phyloP scores from a whole-genome alignment of 1,140 invertebrate genomes.

The Aphelinus atriplicis region DNA sequence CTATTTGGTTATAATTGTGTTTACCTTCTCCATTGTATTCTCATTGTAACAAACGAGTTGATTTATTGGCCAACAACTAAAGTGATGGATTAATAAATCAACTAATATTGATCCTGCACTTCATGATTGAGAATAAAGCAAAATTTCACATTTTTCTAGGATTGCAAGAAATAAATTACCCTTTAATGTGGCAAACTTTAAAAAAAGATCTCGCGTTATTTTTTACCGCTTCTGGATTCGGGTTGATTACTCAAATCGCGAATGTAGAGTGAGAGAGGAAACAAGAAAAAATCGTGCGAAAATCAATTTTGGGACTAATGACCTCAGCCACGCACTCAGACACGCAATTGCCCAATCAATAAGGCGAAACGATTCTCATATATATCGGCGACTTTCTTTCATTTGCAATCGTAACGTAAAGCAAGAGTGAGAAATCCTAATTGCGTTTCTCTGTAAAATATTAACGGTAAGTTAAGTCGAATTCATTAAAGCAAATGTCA shows the following conservation, averaged over 20 bases:
- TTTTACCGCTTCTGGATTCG: neutral
- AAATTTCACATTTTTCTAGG: too few relatives aligned
- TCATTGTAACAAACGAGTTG: too few relatives aligned
- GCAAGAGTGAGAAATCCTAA: neutral
- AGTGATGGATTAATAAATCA: too few relatives aligned
- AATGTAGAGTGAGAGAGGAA: neutral
- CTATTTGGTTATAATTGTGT: too few relatives aligned
- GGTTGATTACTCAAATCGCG: conserved; percentile 1
- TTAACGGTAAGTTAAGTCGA: conserved; percentile 1
- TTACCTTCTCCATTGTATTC: too few relatives aligned
- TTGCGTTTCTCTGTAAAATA: conserved; percentile 5
- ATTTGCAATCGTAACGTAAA: neutral
- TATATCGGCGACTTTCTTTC: neutral
- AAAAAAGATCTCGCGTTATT: neutral
- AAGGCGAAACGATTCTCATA: neutral
- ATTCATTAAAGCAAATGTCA: neutral
- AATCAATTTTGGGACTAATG: conserved; percentile 17
- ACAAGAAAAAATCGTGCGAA: neutral
- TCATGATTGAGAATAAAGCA: too few relatives aligned
- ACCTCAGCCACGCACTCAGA: conserved; percentile 2
- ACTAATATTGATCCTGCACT: too few relatives aligned
- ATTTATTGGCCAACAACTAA: too few relatives aligned
- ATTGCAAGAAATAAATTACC: conserved; percentile 8
- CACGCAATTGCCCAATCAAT: conserved; percentile 20
- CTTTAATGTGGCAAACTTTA: neutral